These are phyloP conservation scores for Festucalex cinctus DNA, from an alignment of 2,113 vertebrate species.

Conservation along the genomic window DNA sequence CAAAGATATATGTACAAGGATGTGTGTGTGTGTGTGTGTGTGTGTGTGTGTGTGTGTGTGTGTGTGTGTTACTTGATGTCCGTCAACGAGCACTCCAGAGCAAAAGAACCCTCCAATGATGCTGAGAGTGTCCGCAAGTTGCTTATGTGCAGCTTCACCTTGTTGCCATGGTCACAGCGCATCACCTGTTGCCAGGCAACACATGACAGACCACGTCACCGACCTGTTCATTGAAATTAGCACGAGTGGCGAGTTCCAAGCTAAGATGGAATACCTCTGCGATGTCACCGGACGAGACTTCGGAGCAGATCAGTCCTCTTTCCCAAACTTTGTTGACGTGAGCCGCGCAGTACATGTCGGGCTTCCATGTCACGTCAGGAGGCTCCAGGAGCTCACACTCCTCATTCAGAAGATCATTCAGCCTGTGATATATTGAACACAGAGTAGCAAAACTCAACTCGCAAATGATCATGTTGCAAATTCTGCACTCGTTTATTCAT, in stretches of 20 bases:
- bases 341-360: conserved; percentile 81
- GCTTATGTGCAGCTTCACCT: conserved; percentile 65
- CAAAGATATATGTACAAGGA: too few species aligned
- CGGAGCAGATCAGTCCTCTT: conserved; percentile 76
- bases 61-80: conserved; percentile 79
- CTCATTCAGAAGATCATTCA: conserved; percentile 76
- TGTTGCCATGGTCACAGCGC: conserved; percentile 83
- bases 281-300: conserved; percentile 60
- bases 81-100: conserved; percentile 80
- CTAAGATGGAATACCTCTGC: conserved; percentile 74
- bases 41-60: conserved; percentile 3
- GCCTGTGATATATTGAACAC: conserved; percentile 58
- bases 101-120: conserved; percentile 68
- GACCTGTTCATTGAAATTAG: background rate
- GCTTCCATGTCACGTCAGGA: conserved; percentile 73
- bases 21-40: too few species aligned
- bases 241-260: background rate
- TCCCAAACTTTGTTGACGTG: conserved; percentile 76
- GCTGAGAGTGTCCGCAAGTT: conserved; percentile 76
- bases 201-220: background rate
- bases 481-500: too few species aligned
- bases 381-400: conserved; percentile 68
- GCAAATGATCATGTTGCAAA: background rate
- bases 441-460: background rate
- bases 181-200: conserved; percentile 71